Evolutionary conservation across 2,797 vertebrate species (phyloP).

Genomic region (Anabacerthia variegaticeps): DNA sequence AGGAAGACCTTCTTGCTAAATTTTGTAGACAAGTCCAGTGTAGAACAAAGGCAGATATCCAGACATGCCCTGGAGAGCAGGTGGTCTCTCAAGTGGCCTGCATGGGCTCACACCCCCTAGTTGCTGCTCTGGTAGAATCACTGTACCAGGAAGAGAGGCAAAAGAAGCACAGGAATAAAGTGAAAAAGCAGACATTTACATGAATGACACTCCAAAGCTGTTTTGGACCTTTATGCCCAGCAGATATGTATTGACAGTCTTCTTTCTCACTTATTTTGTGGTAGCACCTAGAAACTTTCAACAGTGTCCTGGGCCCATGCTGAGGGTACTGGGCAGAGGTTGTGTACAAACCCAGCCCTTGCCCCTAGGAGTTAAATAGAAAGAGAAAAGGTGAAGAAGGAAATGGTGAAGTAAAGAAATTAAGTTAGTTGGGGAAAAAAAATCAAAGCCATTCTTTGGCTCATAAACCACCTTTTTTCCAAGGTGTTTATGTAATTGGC

Average conservation of each 20-base stretch:
- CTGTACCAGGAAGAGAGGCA: background rate
- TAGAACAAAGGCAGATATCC: background rate
- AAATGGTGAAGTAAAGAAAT: background rate
- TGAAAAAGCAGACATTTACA: background rate
- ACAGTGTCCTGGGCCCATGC: background rate
- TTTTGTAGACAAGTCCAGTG: background rate
- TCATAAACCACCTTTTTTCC: background rate
- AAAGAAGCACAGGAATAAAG: background rate
- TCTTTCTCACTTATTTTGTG: background rate
- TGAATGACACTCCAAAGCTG: background rate
- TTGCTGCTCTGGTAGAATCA: background rate
- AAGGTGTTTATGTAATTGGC: background rate
- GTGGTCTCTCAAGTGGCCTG: background rate
- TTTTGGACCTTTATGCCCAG: background rate
- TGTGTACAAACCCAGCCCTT: background rate
- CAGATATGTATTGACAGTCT: background rate
- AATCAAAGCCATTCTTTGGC: background rate
- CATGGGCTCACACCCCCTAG: background rate
- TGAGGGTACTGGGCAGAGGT: background rate
- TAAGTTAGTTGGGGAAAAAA: background rate
- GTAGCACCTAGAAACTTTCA: background rate
- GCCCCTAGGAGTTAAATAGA: background rate
- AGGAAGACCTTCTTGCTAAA: background rate
- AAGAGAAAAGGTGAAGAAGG: background rate
- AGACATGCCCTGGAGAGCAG: background rate